phyloP scores from a whole-genome alignment of 2,113 vertebrate genomes.

The Calyptomena viridis region DNA sequence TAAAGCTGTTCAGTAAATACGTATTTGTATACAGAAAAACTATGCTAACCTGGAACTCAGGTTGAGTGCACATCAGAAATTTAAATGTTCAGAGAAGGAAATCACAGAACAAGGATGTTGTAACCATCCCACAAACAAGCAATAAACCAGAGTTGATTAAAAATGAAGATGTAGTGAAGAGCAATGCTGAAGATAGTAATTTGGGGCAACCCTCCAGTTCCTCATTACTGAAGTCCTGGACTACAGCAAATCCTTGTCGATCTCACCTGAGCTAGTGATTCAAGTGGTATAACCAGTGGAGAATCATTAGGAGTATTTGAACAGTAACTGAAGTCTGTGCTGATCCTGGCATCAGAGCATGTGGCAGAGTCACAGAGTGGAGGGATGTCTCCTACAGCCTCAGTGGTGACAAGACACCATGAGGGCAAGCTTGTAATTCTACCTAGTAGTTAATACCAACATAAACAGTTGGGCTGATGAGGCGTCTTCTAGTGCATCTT shows the following conservation, averaged over 20 bases:
- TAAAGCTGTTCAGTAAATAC: constrained; percentile 39
- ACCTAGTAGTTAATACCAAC: neutral
- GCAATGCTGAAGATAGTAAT: neutral
- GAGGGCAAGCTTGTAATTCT: neutral
- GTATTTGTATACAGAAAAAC: constrained; percentile 18
- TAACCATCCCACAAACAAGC: neutral
- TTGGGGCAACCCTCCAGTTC: neutral
- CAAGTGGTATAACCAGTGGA: neutral
- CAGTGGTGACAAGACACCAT: neutral
- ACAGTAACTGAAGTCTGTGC: neutral
- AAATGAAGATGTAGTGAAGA: neutral
- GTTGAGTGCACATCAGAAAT: neutral
- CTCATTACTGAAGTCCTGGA: neutral
- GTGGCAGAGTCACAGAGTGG: neutral
- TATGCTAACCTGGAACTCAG: neutral
- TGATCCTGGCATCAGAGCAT: neutral
- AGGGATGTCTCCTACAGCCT: neutral
- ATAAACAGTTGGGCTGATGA: neutral
- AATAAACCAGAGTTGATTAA: neutral
- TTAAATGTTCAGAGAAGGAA: neutral
- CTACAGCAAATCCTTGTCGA: neutral
- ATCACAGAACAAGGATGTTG: neutral
- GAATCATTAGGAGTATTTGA: neutral
- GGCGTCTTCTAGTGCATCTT: neutral
- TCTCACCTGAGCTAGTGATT: neutral